phyloP scores from a whole-genome alignment of 2,888 invertebrate species.

The Habrosyne pyritoides region DNA sequence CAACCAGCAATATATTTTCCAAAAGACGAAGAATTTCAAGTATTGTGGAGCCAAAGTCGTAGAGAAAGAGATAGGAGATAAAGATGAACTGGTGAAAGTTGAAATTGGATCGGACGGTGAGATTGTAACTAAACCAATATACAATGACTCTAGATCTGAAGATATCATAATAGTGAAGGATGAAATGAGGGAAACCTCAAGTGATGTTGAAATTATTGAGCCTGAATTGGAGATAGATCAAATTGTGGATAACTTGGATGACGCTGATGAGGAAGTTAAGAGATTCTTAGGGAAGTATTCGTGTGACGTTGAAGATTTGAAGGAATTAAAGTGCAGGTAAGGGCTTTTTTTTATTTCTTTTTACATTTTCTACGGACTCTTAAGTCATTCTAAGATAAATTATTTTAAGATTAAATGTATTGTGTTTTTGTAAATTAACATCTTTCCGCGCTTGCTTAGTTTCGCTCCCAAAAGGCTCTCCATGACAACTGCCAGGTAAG shows the following conservation, averaged over 20 bases:
- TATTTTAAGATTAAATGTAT: too few relatives aligned
- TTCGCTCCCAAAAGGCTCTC: too few relatives aligned
- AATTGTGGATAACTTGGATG: constrained; percentile 71
- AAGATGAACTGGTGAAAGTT: constrained; percentile 66
- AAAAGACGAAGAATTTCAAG: constrained; percentile 56
- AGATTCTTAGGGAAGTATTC: constrained; percentile 73
- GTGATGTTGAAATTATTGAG: constrained; percentile 72
- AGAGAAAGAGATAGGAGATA: constrained; percentile 35
- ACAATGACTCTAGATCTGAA: constrained; percentile 45
- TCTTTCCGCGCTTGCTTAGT: too few relatives aligned
- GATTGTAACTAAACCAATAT: constrained; percentile 62
- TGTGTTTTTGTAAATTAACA: too few relatives aligned
- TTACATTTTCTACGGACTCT: too few relatives aligned
- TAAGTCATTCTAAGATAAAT: too few relatives aligned
- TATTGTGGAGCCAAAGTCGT: constrained; percentile 37
- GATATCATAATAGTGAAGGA: constrained; percentile 56
- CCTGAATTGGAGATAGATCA: constrained; percentile 63
- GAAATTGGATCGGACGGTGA: constrained; percentile 75
- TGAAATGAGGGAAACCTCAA: constrained; percentile 52
- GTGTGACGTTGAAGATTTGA: constrained; percentile 35
- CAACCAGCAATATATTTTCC: constrained; percentile 75
- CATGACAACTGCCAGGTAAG: too few relatives aligned
- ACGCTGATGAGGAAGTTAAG: constrained; percentile 73
- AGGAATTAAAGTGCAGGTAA: constrained; percentile 73
- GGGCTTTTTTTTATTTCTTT: constrained; percentile 4